Evolutionary conservation across 1,140 invertebrate genomes (phyloP).

Genomic region (Aporrectodea caliginosa): DNA sequence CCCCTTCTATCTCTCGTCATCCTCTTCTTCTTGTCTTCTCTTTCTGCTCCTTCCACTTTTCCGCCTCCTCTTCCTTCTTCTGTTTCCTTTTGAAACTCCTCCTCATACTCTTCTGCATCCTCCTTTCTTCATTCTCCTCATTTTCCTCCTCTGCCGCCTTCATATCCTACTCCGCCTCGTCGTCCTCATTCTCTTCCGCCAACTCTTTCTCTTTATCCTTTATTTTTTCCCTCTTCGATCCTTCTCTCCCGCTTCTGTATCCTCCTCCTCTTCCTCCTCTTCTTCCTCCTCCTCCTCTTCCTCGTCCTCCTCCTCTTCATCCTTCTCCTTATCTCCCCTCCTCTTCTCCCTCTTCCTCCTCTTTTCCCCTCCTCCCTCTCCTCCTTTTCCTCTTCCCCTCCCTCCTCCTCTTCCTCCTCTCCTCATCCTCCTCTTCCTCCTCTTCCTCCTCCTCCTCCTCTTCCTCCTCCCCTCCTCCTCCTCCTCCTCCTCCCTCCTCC

Average conservation of each 20-base stretch:
- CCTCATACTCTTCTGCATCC: too few species aligned
- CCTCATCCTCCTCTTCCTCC: background rate
- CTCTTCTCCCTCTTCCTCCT: constrained; percentile 7
- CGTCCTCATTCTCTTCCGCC: too few species aligned
- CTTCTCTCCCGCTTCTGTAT: too few species aligned
- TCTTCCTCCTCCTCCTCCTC: constrained; percentile 5
- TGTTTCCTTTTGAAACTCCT: background rate
- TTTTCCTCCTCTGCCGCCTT: too few species aligned
- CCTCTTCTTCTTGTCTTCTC: too few species aligned
- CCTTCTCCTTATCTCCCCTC: too few species aligned
- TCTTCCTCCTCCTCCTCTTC: constrained; percentile 7
- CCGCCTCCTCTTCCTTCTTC: constrained; percentile 7
- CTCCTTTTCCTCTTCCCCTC: constrained; percentile 17
- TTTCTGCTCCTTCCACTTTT: background rate
- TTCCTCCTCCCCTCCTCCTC: constrained; percentile 9
- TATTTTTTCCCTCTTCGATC: constrained; percentile 1
- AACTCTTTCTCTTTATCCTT: too few species aligned
- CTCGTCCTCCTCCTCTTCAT: too few species aligned
- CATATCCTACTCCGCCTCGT: background rate
- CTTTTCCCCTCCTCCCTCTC: too few species aligned
- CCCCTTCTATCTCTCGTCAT: too few species aligned
- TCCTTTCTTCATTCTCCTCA: too few species aligned
- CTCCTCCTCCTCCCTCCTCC: background rate
- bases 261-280: too few species aligned
- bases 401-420: constrained; percentile 14